A percentile compares a stretch with the other conserved stretches of the same genome.
Conservation (phyloP, 2,113 vertebrate species). For the Channa argus region DNA sequence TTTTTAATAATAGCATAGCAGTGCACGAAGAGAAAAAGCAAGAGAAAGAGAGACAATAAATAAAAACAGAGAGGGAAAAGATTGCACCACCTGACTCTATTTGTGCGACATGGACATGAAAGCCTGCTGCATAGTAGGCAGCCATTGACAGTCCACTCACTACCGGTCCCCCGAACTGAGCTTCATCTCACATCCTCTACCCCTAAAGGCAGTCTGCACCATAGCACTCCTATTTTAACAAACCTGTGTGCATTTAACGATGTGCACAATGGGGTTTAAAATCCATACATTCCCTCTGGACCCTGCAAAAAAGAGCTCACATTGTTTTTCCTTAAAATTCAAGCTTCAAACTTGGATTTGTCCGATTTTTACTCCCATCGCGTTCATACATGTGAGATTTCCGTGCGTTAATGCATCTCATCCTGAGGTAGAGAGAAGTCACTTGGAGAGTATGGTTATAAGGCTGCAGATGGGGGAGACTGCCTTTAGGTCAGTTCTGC, state of each 20-base stretch:
- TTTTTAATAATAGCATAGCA: slow-evolving; percentile 68
- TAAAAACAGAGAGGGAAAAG: neutral
- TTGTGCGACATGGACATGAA: slow-evolving; percentile 40
- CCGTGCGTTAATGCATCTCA: no score
- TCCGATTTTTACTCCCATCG: slow-evolving; percentile 59
- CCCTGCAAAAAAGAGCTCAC: slow-evolving; percentile 42
- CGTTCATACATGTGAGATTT: slow-evolving; percentile 5
- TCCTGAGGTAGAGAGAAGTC: slow-evolving; percentile 12
- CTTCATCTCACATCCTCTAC: slow-evolving; percentile 55
- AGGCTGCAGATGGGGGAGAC: slow-evolving; percentile 10
- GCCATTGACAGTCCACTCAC: slow-evolving; percentile 43
- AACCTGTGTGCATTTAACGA: slow-evolving; percentile 74
- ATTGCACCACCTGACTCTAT: slow-evolving; percentile 23
- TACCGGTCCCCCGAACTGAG: slow-evolving; percentile 49
- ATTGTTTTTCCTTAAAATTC: slow-evolving; percentile 50
- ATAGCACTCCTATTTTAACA: slow-evolving; percentile 64
- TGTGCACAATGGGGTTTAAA: slow-evolving; percentile 72
- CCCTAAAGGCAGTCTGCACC: slow-evolving; percentile 61
- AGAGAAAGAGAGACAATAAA: neutral
- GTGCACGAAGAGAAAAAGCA: slow-evolving; percentile 3
- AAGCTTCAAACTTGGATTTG: slow-evolving; percentile 49
- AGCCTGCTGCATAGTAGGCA: slow-evolving; percentile 62
- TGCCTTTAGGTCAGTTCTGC: slow-evolving; percentile 62
- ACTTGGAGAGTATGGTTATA: slow-evolving; percentile 27
- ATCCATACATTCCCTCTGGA: slow-evolving; percentile 66